phyloP scores from a whole-genome alignment of 2,888 invertebrate genomes.

The Leucophenga montana region DNA sequence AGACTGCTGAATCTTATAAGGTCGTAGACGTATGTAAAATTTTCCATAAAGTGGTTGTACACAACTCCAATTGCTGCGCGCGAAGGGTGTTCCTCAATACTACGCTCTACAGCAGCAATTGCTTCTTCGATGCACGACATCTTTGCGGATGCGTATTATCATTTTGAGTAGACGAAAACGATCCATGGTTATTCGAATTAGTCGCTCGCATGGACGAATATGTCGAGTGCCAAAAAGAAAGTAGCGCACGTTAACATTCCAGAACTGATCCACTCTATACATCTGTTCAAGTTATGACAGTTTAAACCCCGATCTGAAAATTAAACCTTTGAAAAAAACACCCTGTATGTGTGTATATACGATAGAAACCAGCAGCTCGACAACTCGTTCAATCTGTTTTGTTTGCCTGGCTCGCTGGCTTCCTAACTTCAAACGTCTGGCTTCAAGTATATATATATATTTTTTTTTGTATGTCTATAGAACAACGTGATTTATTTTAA shows the following conservation, averaged over 20 bases:
- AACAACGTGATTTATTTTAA: slow-evolving; percentile 69
- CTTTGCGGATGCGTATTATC: no score
- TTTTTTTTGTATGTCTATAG: slow-evolving; percentile 13
- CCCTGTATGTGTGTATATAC: no score
- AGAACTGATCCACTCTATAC: no score
- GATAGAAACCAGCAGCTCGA: neutral
- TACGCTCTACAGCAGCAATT: neutral
- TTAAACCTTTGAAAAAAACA: no score
- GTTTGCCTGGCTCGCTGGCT: neutral
- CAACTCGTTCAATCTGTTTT: neutral
- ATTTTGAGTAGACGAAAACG: neutral
- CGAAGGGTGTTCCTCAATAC: neutral
- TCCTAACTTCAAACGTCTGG: slow-evolving; percentile 27
- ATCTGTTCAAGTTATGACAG: no score
- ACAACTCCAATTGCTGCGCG: no score
- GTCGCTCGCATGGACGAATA: neutral
- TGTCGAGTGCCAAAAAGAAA: no score
- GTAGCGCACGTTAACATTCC: no score
- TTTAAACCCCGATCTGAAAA: no score
- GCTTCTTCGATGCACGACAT: neutral
- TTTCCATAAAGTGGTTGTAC: no score
- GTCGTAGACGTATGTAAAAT: no score
- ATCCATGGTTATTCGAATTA: neutral
- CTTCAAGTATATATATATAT: slow-evolving; percentile 20
- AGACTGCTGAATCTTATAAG: no score